Evolutionary conservation across 2,797 vertebrate genomes (phyloP).

Genomic region (Anableps anableps): DNA sequence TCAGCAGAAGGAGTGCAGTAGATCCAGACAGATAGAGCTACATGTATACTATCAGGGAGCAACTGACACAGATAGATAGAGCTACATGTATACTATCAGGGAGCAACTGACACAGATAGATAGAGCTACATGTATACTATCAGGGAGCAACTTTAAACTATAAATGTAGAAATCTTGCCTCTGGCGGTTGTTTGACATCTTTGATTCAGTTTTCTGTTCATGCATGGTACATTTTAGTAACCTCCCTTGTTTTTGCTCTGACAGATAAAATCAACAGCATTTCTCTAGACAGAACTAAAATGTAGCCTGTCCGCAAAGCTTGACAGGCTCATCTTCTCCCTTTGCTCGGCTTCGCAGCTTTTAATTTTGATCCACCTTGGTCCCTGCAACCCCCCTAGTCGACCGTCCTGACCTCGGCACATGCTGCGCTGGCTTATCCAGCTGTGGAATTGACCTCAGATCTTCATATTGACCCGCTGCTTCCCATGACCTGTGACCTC

Average conservation of each 20-base stretch:
- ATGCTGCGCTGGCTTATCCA: conserved; percentile 51
- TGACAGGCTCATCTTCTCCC: not conserved
- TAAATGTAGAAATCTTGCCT: too few species aligned
- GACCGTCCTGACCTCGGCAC: conserved; percentile 32
- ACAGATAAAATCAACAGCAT: not conserved
- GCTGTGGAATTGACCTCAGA: conserved; percentile 64
- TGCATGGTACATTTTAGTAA: too few species aligned
- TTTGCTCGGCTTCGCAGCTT: conserved; percentile 27
- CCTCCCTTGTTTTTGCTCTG: not conserved
- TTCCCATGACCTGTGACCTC: conserved; percentile 76
- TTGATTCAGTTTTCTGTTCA: too few species aligned
- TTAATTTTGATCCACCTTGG: conserved; percentile 54
- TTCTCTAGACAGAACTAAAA: not conserved
- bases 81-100: too few species aligned
- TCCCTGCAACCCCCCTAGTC: conserved; percentile 15
- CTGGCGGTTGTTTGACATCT: too few species aligned
- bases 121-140: too few species aligned
- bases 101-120: too few species aligned
- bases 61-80: too few species aligned
- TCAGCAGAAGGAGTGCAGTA: too few species aligned
- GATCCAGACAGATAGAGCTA: too few species aligned
- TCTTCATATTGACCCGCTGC: conserved; percentile 62
- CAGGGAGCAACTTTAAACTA: too few species aligned
- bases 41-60: too few species aligned
- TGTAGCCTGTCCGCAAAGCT: conserved; percentile 20